Percentiles rank a stretch among this genome's conserved stretches.
phyloP scores from a whole-genome alignment of 2,113 vertebrate species.

The Chaetodon trifascialis region DNA sequence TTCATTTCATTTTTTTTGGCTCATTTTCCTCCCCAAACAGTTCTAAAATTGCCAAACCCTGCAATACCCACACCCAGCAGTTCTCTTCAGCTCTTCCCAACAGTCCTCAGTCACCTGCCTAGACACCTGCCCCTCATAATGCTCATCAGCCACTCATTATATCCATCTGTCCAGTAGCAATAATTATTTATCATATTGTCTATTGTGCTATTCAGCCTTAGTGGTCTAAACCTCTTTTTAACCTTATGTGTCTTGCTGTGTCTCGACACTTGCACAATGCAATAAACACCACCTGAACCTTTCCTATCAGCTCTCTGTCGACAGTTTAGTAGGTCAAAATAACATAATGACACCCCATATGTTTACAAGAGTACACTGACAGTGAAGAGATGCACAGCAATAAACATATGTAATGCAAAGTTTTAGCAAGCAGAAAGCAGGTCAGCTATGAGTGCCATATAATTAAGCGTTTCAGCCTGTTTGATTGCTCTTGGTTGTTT shows the following conservation, averaged over 20 bases:
- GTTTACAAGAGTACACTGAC: too few relatives aligned
- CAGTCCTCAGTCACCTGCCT: not conserved
- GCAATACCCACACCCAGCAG: not conserved
- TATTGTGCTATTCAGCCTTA: not conserved
- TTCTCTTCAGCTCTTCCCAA: not conserved
- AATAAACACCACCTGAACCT: slow-evolving; percentile 7
- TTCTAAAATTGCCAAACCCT: too few relatives aligned
- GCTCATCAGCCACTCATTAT: not conserved
- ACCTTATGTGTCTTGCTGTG: not conserved
- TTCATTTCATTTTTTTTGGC: not conserved
- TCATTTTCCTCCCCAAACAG: not conserved
- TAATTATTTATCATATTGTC: not conserved
- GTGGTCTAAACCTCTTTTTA: not conserved
- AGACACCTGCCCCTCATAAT: not conserved
- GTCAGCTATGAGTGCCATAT: slow-evolving; percentile 20
- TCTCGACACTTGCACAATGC: not conserved
- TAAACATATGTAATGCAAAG: not conserved
- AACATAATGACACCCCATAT: not conserved
- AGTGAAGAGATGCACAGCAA: not conserved
- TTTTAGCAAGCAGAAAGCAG: not conserved
- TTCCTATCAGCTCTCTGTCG: not conserved
- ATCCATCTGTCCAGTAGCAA: not conserved
- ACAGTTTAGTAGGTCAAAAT: not conserved
- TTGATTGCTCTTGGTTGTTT: slow-evolving; percentile 33
- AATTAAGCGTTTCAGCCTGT: slow-evolving; percentile 15